Conservation (phyloP, 2,888 invertebrate species). For the Agrochola circellaris region DNA sequence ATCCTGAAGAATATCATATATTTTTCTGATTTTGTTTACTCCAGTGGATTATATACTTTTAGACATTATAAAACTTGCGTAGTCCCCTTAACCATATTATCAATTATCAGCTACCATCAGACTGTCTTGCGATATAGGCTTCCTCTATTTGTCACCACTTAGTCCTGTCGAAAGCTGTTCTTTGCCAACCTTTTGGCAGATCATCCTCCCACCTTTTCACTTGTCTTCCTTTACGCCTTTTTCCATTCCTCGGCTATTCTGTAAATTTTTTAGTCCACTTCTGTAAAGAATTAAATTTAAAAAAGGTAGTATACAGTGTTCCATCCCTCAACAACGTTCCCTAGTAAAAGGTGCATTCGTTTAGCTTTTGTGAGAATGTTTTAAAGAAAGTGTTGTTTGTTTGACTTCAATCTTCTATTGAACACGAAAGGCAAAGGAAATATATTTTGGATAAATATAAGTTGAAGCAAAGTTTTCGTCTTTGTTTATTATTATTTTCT, state of each 20-base stretch:
- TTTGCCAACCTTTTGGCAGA: neutral
- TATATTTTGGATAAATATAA: slow-evolving; percentile 38
- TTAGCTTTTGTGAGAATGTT: slow-evolving; percentile 46
- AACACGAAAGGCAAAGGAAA: slow-evolving; percentile 36
- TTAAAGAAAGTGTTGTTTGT: slow-evolving; percentile 44
- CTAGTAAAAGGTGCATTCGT: slow-evolving; percentile 47
- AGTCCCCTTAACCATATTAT: too few species aligned
- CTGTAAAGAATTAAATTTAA: neutral
- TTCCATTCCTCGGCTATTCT: neutral
- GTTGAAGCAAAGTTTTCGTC: neutral
- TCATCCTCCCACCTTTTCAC: neutral
- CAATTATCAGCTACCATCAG: neutral
- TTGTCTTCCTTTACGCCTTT: neutral
- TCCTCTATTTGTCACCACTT: neutral
- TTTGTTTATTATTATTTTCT: slow-evolving; percentile 3
- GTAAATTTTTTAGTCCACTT: neutral
- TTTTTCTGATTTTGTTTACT: too few species aligned
- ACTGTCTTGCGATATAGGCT: neutral
- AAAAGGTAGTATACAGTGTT: slow-evolving; percentile 5
- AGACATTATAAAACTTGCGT: too few species aligned
- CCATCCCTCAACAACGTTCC: slow-evolving; percentile 25
- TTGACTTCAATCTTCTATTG: slow-evolving; percentile 38
- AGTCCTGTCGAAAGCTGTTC: neutral
- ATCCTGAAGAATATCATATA: too few species aligned
- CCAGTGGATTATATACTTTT: too few species aligned